Evolutionary conservation across 2,797 vertebrate species (phyloP), one percentile per base, ranked within the genome.

Genomic region (Micromesistius poutassou): DNA sequence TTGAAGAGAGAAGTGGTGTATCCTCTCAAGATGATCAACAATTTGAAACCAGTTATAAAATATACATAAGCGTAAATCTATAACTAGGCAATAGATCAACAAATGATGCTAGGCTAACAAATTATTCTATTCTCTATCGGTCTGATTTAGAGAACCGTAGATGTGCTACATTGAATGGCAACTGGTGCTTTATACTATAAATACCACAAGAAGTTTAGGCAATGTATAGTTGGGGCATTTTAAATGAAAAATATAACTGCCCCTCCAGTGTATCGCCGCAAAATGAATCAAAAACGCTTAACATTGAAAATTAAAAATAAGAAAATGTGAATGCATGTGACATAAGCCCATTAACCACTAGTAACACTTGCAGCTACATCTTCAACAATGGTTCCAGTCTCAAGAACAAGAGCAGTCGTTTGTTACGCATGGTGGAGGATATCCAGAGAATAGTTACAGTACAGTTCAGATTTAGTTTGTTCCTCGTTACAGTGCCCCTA

Each of bases 261-360:
- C 73, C 40, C n/a, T 83, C 81, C 81, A 82, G 79, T 82, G 79
- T 78, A 80, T 13, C 79, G 76, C 74, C 76, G 77, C 50, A 70
- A 71, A 83, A 77, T 14, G 40, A 72, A n/a, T 74, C 30, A 72
- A 74, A 71, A 77, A 33, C 35, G 70, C 25, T 50, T 74, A 3
- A 73, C 8, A 25, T 68, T 68, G 72, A 35, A 74, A 19, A 30
- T 31, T 12, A 9, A 31, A 22, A 19, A 19, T 22, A 36, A 4
- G 25, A 30, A 28, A n/a, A n/a, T 62, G 55, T 62, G 55, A 62
- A 25, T 19, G 22, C 55, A 62, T 62, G 55, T 8, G 50, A 22
- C 55, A 62, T 62, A n/a, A 62, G 19, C 19, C 22, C 5, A 62
- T n/a, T 9, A 68, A 68, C 25, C 10, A 28, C 62, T 68, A 62